A percentile compares a stretch with the other conserved stretches of the same genome.
Evolutionary conservation across 2,888 invertebrate species (phyloP).

Genomic region (Cylindroiulus punctatus): DNA sequence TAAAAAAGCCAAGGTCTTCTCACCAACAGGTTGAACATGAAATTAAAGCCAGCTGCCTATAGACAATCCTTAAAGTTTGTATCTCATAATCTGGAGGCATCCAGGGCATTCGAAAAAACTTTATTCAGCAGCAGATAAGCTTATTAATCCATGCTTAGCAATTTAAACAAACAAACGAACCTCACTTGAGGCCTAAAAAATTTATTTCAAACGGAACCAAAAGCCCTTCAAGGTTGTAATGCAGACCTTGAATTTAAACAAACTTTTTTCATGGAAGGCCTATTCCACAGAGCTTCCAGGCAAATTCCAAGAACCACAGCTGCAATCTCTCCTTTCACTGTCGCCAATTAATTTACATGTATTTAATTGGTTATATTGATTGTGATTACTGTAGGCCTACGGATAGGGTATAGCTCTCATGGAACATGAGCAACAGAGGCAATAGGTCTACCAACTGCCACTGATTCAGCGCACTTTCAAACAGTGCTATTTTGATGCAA

Average conservation of each 20-base stretch:
- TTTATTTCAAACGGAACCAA: too few relatives aligned
- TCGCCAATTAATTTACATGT: not conserved
- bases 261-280: not conserved
- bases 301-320: not conserved
- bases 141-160: not conserved
- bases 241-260: not conserved
- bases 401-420: not conserved
- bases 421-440: not conserved
- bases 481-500: too few relatives aligned
- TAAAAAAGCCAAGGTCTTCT: constrained; percentile 11
- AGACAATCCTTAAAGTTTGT: not conserved
- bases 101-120: not conserved
- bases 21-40: not conserved
- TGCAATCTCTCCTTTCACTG: not conserved
- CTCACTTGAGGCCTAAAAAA: not conserved
- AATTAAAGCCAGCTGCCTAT: not conserved
- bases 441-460: too few relatives aligned
- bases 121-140: not conserved
- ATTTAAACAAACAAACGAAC: not conserved
- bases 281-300: not conserved
- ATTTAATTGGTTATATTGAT: not conserved
- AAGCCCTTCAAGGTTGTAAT: not conserved
- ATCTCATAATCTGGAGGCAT: not conserved
- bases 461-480: too few relatives aligned
- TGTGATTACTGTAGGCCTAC: not conserved